Base-by-base conservation (phyloP, 2,113 vertebrate species). In the Picathartes gymnocephalus region DNA sequence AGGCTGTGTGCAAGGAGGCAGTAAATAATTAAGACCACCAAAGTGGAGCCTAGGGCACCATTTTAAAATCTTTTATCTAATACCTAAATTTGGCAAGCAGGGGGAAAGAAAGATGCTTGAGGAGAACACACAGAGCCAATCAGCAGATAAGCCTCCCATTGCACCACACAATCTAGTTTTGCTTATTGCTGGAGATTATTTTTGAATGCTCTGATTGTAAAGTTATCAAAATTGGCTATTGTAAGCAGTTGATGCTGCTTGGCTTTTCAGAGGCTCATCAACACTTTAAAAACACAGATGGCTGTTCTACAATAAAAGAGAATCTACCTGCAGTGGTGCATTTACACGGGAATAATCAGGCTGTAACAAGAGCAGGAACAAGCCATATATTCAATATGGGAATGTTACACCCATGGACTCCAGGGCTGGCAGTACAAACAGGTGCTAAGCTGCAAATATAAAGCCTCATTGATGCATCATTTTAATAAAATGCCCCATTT, bases 281-380 rank as follows among this genome's bases (percentile, higher is more conserved):
- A 95, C 90, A 24, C 92, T 96, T 92, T 95, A 90, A 95, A 97
- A 94, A 96, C 95, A 95, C 93, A 93, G 94, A 96, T 96, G 96
- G 96, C 90, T 96, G 85, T 80, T 96, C 74, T 16, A 78, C 87
- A 92, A 93, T 95, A 92, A 96, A 73, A 76, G 31, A 12, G 24
- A 72, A 37, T 71, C 72, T 95, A 97, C 95, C 95, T 97, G 92
- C 88, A 93, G 91, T 95, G 94, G 57, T 93, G 81, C 86, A 56
- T 94, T 95, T 91, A 64, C 60, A 64, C 27, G 51, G 37, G 77
- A 93, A 93, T 89, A 94, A 93, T 94, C 83, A 93, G 91, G 80
- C 85, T 90, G 85, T 78, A 83, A 93, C 54, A 66, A 78, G 62
- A 66, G 62, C 37, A 81, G 51, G 88, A 93, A 37, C 31, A 47